Evolutionary conservation across 2,888 invertebrate species (phyloP), one percentile per base, ranked within the genome.

Genomic region (Cosmopolites sordidus): DNA sequence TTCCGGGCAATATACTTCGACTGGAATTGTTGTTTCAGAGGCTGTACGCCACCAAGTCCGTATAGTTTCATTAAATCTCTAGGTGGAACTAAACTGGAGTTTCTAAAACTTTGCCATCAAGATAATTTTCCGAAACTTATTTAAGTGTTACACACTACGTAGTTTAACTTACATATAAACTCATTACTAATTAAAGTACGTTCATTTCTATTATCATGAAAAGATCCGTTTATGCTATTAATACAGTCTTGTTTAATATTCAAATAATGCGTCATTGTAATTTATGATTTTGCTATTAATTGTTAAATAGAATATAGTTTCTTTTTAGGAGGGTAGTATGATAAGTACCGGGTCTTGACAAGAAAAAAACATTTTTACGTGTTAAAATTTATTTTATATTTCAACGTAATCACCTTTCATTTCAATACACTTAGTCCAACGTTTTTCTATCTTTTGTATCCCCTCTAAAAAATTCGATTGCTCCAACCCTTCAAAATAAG

Each of bases 1-100:
- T 73, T 58, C 64, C 64, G 62, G 60, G 69, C 72, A 68, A 73
- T 73, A 67, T 72, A 73, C 66, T 70, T 65, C 65, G 67, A 65
- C 65, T 66, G 65, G 62, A 69, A 69, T 69, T 69, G 68, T 66
- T 67, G 67, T 67, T 67, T 66, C 64, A 66, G 66, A 67, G 68
- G 67, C 68, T 69, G 67, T 67, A 65, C 61, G 61, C 62, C 62
- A 60, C 62, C 64, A 63, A 65, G 64, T 63, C 60, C 64, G 60
- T 62, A 60, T 58, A 65, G 62, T 62, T 64, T 61, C 63, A 65
- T 64, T 66, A 66, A 67, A 68, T 67, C 67, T 66, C 66, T 69
- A 70, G 69, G 70, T 69, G 63, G 61, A 66, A 69, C 64, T 64
- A 57, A 54, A 58, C 56, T 57, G 64, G 60, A 63, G 63, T 64